Percentiles rank a stretch among this genome's conserved stretches.
Conservation (phyloP, 1,140 invertebrate genomes). For the Metopolophium dirhodum region DNA sequence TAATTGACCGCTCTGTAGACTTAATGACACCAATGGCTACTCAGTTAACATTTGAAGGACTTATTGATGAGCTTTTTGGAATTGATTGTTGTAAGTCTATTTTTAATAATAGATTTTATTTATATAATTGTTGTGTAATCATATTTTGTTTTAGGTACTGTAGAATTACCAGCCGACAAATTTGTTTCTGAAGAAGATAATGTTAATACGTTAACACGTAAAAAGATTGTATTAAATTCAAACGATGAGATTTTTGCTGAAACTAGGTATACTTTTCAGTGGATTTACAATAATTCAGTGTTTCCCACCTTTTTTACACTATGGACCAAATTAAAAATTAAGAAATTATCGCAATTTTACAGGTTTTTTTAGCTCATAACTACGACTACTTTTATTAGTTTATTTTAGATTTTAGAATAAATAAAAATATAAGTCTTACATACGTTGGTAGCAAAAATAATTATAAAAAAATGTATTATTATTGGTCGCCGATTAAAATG, state of each 20-base stretch:
- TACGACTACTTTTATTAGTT: not conserved
- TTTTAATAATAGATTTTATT: slow-evolving; percentile 57
- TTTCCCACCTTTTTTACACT: not conserved
- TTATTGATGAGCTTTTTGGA: slow-evolving; percentile 91
- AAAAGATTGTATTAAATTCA: slow-evolving; percentile 90
- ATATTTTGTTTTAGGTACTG: slow-evolving; percentile 70
- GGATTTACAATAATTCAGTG: not conserved
- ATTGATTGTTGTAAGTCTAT: slow-evolving; percentile 72
- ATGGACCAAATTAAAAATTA: not conserved
- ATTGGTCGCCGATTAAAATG: not conserved
- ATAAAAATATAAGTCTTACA: no score
- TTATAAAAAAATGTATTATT: not conserved
- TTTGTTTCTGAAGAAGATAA: slow-evolving; percentile 75
- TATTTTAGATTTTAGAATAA: not conserved
- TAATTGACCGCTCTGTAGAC: slow-evolving; percentile 90
- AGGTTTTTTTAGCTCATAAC: not conserved
- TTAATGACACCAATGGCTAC: slow-evolving; percentile 90
- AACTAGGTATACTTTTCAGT: slow-evolving; percentile 66
- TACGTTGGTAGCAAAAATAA: no score
- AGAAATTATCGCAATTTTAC: not conserved
- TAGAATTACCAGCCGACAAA: slow-evolving; percentile 83
- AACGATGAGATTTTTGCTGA: slow-evolving; percentile 88
- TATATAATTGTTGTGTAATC: not conserved
- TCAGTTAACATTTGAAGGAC: slow-evolving; percentile 96
- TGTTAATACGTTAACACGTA: slow-evolving; percentile 69